phyloP scores from a whole-genome alignment of 2,888 invertebrate species.

The Dolichomitus sp. region DNA sequence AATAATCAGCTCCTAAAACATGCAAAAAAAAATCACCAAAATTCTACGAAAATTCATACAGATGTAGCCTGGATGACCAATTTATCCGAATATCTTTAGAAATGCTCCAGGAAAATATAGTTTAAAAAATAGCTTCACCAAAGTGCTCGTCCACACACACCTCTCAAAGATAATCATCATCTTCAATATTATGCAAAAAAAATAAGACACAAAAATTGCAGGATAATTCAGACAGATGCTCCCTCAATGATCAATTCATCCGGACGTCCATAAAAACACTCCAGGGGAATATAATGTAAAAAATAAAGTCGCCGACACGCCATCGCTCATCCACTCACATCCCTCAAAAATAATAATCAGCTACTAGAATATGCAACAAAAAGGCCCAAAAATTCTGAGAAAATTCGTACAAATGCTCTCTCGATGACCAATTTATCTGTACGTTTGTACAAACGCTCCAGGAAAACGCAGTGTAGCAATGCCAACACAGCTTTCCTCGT shows the following conservation, averaged over 20 bases:
- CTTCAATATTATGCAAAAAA: too few species aligned
- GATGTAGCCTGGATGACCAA: slow-evolving; percentile 51
- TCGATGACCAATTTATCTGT: slow-evolving; percentile 55
- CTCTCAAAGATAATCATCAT: too few species aligned
- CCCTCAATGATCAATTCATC: slow-evolving; percentile 55
- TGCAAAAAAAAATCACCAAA: not conserved
- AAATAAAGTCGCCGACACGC: not conserved
- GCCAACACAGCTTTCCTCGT: too few species aligned
- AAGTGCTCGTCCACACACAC: too few species aligned
- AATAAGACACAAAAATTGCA: not conserved
- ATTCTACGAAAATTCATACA: slow-evolving; percentile 21
- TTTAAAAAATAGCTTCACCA: slow-evolving; percentile 12
- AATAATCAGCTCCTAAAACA: not conserved
- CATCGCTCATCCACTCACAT: too few species aligned
- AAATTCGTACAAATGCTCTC: slow-evolving; percentile 29
- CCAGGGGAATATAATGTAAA: not conserved
- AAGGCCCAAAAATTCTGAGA: not conserved
- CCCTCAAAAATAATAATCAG: too few species aligned
- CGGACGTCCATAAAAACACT: not conserved
- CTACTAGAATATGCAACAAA: too few species aligned
- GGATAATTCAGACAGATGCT: slow-evolving; percentile 32
- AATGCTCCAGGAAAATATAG: not conserved
- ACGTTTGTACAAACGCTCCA: not conserved
- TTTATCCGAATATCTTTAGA: slow-evolving; percentile 23
- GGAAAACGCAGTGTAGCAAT: not conserved